Base-by-base conservation (phyloP, 2,113 vertebrate species). In the Apodemus speciosus region DNA sequence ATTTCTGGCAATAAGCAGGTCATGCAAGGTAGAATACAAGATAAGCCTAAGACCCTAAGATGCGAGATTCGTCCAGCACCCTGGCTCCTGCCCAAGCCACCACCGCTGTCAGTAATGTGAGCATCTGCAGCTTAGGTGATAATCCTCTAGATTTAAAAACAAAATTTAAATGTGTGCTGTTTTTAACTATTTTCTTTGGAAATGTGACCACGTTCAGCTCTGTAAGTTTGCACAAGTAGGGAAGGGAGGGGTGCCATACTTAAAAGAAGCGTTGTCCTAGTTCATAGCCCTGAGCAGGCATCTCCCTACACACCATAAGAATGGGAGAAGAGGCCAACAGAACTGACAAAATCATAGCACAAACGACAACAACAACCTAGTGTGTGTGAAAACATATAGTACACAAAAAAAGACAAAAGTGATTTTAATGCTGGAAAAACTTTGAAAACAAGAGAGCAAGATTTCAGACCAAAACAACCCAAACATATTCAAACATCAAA, bases 41-140 rank as follows among this genome's bases (percentile, higher is more conserved):
- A 94, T 93, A 96, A 96, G 83, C 83, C 46, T 80, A 30, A 80
- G 90, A 94, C 94, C 79, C 46, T 84, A 25, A 80, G 90, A 93
- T 94, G 35, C 66, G 64, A 95, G 68, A 38, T 30, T 85, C 40
- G 69, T 69, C 40, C 85, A 93, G 76, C 53, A 95, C 23, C 9
- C 56, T 66, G 10, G 6, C 86, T 86, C 84, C 93, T 73, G 89
- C 73, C 43, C 43, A 85, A n/a, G 5, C 81, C 38, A 80, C 51
- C 88, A 91, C 92, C 35, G 23, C 73, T 85, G 35, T 87, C 25
- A 69, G 81, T 80, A 86, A 92, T 21, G 21, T 46, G n/a, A 91
- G 76, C 49, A 87, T 35, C 79, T 90, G 15, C 20, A 89, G 30
- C 58, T 85, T 68, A 51, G 51, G 89, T 85, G 49, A 38, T 56